A percentile compares a stretch with the other conserved stretches of the same genome.
Conservation (phyloP, 2,797 vertebrate genomes). For the Xiphorhynchus erythropygius region DNA sequence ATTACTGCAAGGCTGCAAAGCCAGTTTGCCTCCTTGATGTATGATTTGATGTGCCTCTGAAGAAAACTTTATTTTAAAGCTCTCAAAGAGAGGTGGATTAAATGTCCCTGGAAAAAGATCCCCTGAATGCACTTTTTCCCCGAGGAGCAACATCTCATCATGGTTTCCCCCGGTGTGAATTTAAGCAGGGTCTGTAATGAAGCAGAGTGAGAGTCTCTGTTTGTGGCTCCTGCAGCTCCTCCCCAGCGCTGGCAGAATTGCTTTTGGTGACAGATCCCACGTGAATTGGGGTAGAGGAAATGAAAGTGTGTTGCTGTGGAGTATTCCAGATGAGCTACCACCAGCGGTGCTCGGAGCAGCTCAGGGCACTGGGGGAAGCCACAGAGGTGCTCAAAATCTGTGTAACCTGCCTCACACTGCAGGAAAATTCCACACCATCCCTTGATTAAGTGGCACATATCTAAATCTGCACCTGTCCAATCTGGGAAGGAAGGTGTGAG, state of each 20-base stretch:
- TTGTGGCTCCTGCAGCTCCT: neutral
- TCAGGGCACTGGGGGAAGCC: neutral
- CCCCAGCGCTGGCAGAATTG: neutral
- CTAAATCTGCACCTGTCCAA: neutral
- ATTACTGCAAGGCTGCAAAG: constrained; percentile 6
- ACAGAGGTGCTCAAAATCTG: accelerated
- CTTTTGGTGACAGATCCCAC: neutral
- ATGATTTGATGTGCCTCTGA: constrained; percentile 22
- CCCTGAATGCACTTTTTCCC: neutral
- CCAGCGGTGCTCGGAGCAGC: neutral
- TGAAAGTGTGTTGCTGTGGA: neutral
- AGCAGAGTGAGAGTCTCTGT: neutral
- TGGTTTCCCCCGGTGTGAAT: neutral
- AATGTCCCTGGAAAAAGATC: neutral
- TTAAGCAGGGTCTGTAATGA: neutral
- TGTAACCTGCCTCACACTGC: neutral
- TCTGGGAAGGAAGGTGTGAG: neutral
- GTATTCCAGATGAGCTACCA: neutral
- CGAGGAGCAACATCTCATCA: neutral
- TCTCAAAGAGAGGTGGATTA: constrained; percentile 8
- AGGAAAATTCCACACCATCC: neutral
- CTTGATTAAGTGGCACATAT: neutral
- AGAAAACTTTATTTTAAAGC: constrained; percentile 37
- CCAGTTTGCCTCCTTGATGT: constrained; percentile 6
- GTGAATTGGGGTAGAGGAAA: neutral